Conservation (phyloP, 2,113 vertebrate species). For the Notarius lentiginosus region DNA sequence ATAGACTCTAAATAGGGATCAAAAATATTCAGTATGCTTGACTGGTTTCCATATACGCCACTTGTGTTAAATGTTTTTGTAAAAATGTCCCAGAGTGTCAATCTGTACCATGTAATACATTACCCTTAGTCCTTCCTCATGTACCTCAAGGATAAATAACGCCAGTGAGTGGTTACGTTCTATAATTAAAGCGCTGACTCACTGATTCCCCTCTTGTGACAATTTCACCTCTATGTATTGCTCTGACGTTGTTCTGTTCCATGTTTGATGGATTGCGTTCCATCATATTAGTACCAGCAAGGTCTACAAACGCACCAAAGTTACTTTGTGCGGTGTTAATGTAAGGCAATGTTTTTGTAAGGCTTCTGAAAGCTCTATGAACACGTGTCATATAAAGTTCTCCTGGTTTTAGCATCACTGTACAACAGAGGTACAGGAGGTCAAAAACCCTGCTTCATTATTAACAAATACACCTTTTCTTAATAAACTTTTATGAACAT, state of each 20-base stretch:
- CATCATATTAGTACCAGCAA: background rate
- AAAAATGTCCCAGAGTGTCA: background rate
- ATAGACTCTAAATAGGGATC: background rate
- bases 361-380: background rate
- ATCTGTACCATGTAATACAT: background rate
- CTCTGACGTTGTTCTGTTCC: background rate
- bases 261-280: background rate
- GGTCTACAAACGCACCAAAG: background rate
- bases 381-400: background rate
- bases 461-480: too few relatives aligned
- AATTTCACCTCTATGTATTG: background rate
- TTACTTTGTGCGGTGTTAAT: background rate
- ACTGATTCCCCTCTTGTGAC: background rate
- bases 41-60: too few relatives aligned
- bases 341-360: background rate
- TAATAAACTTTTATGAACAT: too few relatives aligned
- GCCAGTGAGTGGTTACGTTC: background rate
- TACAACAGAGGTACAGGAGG: conserved; percentile 17
- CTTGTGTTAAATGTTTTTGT: too few relatives aligned
- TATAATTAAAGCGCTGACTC: background rate
- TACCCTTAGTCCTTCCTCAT: conserved; percentile 1
- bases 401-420: conserved; percentile 37
- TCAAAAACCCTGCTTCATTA: conserved; percentile 13
- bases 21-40: background rate
- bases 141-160: background rate